Evolutionary conservation across 2,113 vertebrate genomes (phyloP).

Genomic region (Lepisosteus osseus): DNA sequence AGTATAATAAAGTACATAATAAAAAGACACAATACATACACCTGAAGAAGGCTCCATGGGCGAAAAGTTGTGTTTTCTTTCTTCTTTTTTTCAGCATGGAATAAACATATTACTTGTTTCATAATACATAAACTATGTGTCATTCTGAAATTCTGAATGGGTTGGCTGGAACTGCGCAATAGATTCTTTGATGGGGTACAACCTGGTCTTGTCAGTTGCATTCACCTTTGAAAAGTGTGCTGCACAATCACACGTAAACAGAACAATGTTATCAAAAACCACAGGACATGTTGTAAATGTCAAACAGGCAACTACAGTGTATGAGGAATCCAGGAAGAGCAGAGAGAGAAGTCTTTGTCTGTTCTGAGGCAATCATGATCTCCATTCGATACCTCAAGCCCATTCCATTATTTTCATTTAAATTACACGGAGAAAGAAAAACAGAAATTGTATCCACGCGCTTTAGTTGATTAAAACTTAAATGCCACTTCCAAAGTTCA

Average conservation of each 20-base stretch:
- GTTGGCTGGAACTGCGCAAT: too few species aligned
- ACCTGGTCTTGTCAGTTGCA: too few species aligned
- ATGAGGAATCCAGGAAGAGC: slow-evolving; percentile 34
- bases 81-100: too few species aligned
- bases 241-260: not conserved
- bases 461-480: slow-evolving; percentile 6
- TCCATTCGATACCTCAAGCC: slow-evolving; percentile 27
- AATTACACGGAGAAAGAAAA: slow-evolving; percentile 22
- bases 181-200: not conserved
- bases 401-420: slow-evolving; percentile 42
- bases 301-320: slow-evolving; percentile 48
- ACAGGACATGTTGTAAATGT: slow-evolving; percentile 47
- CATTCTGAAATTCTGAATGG: too few species aligned
- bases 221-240: not conserved
- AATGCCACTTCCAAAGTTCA: slow-evolving; percentile 10
- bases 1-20: too few species aligned
- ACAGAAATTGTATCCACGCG: slow-evolving; percentile 10
- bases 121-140: too few species aligned
- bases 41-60: too few species aligned
- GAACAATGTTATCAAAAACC: not conserved
- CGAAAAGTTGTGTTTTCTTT: too few species aligned
- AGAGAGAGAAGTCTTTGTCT: slow-evolving; percentile 35
- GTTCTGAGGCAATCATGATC: slow-evolving; percentile 24
- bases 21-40: too few species aligned
- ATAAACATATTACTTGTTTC: too few species aligned